Conservation (phyloP, 2,888 invertebrate species). For the Julus scanicus region DNA sequence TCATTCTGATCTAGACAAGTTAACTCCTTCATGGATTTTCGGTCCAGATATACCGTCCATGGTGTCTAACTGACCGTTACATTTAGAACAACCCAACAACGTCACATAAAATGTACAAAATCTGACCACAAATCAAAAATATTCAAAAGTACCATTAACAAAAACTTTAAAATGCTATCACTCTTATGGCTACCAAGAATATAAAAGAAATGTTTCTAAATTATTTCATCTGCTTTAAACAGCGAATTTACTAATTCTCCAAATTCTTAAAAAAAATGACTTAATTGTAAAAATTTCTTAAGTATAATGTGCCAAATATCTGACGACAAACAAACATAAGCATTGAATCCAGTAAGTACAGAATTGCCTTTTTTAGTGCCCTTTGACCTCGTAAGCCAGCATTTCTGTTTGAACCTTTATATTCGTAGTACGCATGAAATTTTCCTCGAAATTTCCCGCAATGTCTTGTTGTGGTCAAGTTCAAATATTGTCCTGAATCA, state of each 20-base stretch:
- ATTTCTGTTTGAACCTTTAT: slow-evolving; percentile 15
- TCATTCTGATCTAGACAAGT: background rate
- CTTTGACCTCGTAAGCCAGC: background rate
- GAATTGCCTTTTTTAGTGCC: background rate
- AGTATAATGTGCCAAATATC: background rate
- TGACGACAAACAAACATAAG: background rate
- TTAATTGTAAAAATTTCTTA: background rate
- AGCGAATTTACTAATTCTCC: no score
- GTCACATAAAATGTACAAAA: background rate
- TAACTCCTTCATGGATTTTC: background rate
- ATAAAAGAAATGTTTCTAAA: no score
- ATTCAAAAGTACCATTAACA: no score
- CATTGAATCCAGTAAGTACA: background rate
- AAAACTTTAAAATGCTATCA: no score
- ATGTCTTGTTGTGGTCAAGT: slow-evolving; percentile 11
- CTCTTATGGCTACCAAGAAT: no score
- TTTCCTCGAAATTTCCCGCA: background rate
- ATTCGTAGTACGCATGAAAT: background rate
- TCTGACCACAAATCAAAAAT: background rate
- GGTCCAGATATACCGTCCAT: background rate
- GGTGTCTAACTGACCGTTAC: background rate
- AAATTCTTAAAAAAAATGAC: background rate
- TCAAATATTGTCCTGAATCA: background rate
- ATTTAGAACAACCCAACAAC: background rate
- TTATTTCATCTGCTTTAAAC: no score